A percentile compares a stretch with the other conserved stretches of the same genome.
These are phyloP conservation scores for Diadema setosum DNA, from an alignment of 35 echinoderm and acorn worm genomes.

Conservation along the genomic window DNA sequence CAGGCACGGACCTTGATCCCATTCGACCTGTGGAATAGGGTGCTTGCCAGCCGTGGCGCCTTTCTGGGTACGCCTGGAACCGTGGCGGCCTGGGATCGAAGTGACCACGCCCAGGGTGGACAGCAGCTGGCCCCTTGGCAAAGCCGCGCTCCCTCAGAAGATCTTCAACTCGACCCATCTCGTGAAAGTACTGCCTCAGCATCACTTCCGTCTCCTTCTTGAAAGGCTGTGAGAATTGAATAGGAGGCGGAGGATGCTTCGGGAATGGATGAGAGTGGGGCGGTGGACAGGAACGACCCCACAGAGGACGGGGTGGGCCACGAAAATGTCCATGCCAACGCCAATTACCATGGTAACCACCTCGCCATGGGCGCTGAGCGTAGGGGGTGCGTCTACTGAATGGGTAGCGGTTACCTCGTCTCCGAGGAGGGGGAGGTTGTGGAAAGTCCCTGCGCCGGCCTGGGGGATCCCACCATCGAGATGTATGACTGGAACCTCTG, in stretches of 20 bases:
- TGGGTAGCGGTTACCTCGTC: background rate
- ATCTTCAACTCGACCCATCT: constrained; percentile 1
- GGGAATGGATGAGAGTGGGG: background rate
- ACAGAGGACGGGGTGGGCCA: background rate
- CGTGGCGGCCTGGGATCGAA: background rate
- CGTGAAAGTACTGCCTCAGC: background rate
- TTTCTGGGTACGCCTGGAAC: background rate
- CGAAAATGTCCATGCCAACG: background rate
- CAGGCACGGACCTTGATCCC: background rate
- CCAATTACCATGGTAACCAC: background rate
- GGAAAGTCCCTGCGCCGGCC: background rate
- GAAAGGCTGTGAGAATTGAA: background rate
- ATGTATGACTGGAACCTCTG: too few relatives aligned
- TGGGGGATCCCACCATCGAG: background rate
- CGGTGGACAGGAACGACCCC: background rate
- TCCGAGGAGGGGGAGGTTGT: background rate
- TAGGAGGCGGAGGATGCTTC: background rate
- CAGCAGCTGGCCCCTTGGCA: background rate
- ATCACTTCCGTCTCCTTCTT: constrained; percentile 1
- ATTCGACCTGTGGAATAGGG: background rate
- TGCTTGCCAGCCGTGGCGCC: background rate
- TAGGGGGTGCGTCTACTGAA: background rate
- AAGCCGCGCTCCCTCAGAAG: constrained; percentile 14
- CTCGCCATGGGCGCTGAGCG: background rate
- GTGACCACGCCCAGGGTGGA: background rate